phyloP scores from a whole-genome alignment of 2,113 vertebrate genomes.

The Patagioenas fasciata region DNA sequence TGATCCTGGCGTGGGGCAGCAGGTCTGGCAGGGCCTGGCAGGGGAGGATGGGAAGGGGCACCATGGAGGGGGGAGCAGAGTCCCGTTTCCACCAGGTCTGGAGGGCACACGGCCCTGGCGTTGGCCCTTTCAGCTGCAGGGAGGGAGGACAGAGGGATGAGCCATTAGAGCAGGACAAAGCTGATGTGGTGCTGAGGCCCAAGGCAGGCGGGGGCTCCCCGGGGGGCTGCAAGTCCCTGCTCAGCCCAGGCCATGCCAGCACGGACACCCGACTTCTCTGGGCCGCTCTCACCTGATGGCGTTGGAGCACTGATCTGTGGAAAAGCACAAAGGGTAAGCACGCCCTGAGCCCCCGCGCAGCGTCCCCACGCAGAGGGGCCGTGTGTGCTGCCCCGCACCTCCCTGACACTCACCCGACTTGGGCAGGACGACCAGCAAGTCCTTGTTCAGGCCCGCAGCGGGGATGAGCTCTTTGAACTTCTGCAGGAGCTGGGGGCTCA shows the following conservation, averaged over 20 bases:
- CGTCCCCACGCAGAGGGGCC: accelerated
- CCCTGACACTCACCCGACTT: background rate
- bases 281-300: background rate
- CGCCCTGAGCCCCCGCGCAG: accelerated
- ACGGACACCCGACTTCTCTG: background rate
- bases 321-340: background rate
- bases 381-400: accelerated
- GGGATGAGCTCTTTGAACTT: background rate
- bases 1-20: background rate
- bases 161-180: background rate
- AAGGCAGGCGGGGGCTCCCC: accelerated
- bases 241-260: background rate
- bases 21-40: accelerated
- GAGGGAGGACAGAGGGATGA: background rate
- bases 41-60: background rate
- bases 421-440: background rate
- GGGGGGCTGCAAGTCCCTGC: background rate
- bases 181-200: accelerated
- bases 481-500: background rate
- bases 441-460: background rate
- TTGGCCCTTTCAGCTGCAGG: background rate
- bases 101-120: background rate
- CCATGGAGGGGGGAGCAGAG: background rate
- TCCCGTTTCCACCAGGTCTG: background rate
- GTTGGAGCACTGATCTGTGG: background rate